phyloP scores from a whole-genome alignment of 1,140 invertebrate species.

The Andricus grossulariae region DNA sequence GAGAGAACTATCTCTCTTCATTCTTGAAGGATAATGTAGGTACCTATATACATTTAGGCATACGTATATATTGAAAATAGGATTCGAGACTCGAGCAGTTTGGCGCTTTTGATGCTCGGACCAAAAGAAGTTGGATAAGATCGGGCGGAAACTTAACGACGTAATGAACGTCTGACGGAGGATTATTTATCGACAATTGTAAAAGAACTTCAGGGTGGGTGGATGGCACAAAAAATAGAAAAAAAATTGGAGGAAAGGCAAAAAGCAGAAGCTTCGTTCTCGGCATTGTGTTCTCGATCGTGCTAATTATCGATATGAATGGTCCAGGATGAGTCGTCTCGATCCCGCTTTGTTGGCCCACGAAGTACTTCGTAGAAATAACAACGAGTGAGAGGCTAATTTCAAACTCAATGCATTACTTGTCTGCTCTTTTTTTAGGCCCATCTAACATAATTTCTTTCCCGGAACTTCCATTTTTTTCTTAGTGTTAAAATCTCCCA shows the following conservation, averaged over 20 bases:
- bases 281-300: constrained; percentile 54
- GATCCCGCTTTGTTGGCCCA: constrained; percentile 44
- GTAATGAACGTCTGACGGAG: constrained; percentile 67
- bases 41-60: no score
- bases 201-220: constrained; percentile 46
- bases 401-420: constrained; percentile 54
- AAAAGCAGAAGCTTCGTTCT: constrained; percentile 48
- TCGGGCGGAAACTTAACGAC: constrained; percentile 63
- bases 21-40: no score
- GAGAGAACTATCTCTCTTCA: no score
- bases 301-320: constrained; percentile 61
- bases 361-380: constrained; percentile 23
- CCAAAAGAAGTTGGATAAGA: constrained; percentile 52
- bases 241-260: constrained; percentile 40
- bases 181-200: constrained; percentile 66
- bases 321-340: constrained; percentile 51
- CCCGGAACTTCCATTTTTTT: background rate
- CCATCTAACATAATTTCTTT: background rate
- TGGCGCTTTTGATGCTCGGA: background rate
- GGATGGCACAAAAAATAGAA: constrained; percentile 42
- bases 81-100: no score
- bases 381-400: constrained; percentile 49
- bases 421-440: constrained; percentile 31
- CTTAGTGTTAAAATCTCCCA: background rate
- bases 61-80: no score